Evolutionary conservation across 1,140 invertebrate genomes (phyloP), one percentile per base, ranked within the genome.

Genomic region (Bombus sibiricus): DNA sequence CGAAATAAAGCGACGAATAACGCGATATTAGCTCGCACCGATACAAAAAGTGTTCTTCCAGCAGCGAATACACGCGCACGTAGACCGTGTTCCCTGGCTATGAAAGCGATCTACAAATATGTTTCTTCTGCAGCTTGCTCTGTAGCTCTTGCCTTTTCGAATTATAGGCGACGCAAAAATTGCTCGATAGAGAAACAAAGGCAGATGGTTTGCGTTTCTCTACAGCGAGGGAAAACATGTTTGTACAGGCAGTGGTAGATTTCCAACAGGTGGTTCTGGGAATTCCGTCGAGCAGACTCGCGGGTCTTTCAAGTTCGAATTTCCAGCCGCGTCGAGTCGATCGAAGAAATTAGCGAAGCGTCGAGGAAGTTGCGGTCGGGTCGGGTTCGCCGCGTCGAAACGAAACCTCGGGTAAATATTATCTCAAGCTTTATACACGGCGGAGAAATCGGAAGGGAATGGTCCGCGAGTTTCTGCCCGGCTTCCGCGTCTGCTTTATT

Each of bases 241-340:
- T 85, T 66, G 57, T 28, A 47, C 41, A 71, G 53, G 5, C 34
- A 75, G n/a, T 53, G 77, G 64, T 34, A 28, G 74, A 88, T 88
- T 74, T 88, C 84, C 88, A 89, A 89, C 88, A 89, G 87, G 88
- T 89, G 87, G 88, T 89, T 89, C 83, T 66, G 59, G 37, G 73
- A 43, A 41, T 86, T 34, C 32, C 22, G 28, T 9, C 18, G 25
- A 22, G 5, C 64, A 28, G 43, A n/a, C 41, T 34, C 32, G 32
- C 18, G 41, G 32, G 12, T 22, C 18, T 25, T 13, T 32, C 25
- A 3, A 66, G 39, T 28, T 53, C 37, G 43, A 57, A 71, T 81
- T 59, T 81, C 57, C 79, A 41, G 34, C 53, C 53, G 25, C 5
- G 32, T 1, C 34, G 43, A 64, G 62, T 73, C 18, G 22, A 72